A percentile compares a stretch with the other conserved stretches of the same genome.
Evolutionary conservation across 1,140 invertebrate genomes (phyloP).

Genomic region (Dendroctonus valens): DNA sequence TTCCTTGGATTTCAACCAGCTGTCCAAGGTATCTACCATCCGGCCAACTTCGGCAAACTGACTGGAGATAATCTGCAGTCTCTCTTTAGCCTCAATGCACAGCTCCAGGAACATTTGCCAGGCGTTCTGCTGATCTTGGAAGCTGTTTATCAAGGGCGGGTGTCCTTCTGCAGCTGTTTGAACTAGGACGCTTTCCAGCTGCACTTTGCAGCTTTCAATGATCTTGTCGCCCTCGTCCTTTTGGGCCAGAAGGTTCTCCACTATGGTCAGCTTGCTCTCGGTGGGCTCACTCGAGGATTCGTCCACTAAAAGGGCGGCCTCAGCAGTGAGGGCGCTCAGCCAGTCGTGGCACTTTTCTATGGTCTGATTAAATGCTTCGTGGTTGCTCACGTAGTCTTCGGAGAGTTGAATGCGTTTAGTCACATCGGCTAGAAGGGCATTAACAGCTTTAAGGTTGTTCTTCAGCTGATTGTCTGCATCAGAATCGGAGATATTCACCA

Average conservation of each 20-base stretch:
- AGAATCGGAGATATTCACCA: conserved; percentile 69
- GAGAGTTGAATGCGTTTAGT: conserved; percentile 64
- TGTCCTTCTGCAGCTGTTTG: conserved; percentile 81
- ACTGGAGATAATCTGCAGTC: conserved; percentile 68
- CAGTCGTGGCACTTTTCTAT: conserved; percentile 74
- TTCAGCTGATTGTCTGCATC: conserved; percentile 70
- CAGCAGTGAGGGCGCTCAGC: conserved; percentile 67
- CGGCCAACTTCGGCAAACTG: conserved; percentile 80
- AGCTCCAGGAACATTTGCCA: conserved; percentile 77
- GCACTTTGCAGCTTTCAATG: conserved; percentile 67
- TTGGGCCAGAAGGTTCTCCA: conserved; percentile 73
- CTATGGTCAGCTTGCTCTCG: conserved; percentile 69
- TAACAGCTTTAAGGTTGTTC: conserved; percentile 68
- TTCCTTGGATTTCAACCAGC: conserved; percentile 85
- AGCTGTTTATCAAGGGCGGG: conserved; percentile 67
- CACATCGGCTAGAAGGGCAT: conserved; percentile 64
- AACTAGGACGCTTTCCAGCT: conserved; percentile 69
- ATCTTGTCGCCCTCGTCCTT: conserved; percentile 71
- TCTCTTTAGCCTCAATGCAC: conserved; percentile 65
- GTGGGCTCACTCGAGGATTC: conserved; percentile 70
- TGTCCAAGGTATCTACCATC: conserved; percentile 70
- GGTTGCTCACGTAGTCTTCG: conserved; percentile 74
- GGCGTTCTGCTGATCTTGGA: conserved; percentile 70
- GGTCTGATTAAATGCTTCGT: conserved; percentile 78
- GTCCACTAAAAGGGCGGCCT: conserved; percentile 65